Conservation (phyloP, 2,797 vertebrate species). For the Lepilemur septentrionalis region DNA sequence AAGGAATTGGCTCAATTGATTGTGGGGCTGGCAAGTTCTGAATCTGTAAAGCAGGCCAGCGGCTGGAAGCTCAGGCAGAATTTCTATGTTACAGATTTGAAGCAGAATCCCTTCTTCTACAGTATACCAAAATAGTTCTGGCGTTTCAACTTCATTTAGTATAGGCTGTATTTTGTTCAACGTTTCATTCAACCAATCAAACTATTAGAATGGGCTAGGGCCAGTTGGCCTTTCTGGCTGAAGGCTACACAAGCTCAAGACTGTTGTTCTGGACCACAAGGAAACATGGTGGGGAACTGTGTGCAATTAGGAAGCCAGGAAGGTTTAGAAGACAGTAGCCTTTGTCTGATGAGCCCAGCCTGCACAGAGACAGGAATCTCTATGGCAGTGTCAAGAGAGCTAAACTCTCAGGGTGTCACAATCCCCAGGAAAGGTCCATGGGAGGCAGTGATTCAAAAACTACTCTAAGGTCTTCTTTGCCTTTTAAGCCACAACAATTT, state of each 20-base stretch:
- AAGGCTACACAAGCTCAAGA: not conserved
- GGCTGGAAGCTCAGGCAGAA: not conserved
- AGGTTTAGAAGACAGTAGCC: not conserved
- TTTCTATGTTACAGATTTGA: conserved; percentile 7
- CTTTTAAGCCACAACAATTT: not conserved
- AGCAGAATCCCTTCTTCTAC: not conserved
- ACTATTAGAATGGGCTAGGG: not conserved
- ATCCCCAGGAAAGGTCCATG: not conserved
- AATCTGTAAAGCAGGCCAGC: not conserved
- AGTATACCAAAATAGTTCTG: not conserved
- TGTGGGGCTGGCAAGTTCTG: not conserved
- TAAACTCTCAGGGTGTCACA: not conserved
- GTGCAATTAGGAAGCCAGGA: conserved; percentile 7
- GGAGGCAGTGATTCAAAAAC: not conserved
- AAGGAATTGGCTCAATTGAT: not conserved
- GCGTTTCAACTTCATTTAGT: not conserved
- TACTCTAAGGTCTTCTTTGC: not conserved
- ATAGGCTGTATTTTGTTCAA: not conserved
- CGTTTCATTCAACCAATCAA: not conserved
- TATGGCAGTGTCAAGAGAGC: not conserved
- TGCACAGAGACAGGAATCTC: not conserved
- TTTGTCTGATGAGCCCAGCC: not conserved
- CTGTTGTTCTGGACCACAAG: not conserved
- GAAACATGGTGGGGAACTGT: not conserved
- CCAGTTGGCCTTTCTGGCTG: not conserved